Evolutionary conservation across 2,888 invertebrate genomes (phyloP).

Genomic region (Geotrupes spiniger): DNA sequence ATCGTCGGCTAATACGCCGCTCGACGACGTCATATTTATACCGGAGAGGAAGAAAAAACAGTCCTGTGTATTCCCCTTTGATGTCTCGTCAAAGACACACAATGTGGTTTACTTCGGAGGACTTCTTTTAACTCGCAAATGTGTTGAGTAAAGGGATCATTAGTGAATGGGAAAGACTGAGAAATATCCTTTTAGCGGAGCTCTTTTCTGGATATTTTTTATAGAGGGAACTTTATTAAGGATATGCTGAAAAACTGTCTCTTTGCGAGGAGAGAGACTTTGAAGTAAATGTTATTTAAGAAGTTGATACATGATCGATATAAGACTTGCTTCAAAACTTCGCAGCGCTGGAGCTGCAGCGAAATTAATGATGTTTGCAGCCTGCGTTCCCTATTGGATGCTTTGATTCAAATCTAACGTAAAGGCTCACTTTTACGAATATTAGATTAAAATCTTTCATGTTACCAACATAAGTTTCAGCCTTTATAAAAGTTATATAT

Average conservation of each 20-base stretch:
- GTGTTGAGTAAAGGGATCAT: conserved; percentile 28
- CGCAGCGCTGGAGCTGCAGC: too few species aligned
- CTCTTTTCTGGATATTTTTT: conserved; percentile 18
- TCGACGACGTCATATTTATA: neutral
- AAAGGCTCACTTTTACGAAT: too few species aligned
- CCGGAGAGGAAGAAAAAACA: neutral
- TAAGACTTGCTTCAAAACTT: neutral
- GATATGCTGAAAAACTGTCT: conserved; percentile 24
- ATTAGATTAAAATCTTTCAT: too few species aligned
- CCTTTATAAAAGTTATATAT: too few species aligned
- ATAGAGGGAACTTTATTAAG: conserved; percentile 27
- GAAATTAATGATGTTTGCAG: too few species aligned
- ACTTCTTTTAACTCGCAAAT: conserved; percentile 23
- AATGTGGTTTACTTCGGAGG: conserved; percentile 29
- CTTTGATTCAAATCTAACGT: too few species aligned
- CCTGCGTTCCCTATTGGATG: too few species aligned
- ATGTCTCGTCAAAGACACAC: conserved; percentile 24
- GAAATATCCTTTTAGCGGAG: conserved; percentile 14
- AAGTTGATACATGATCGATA: conserved; percentile 22
- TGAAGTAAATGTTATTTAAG: conserved; percentile 17
- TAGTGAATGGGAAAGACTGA: conserved; percentile 20
- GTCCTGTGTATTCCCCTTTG: neutral
- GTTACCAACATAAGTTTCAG: too few species aligned
- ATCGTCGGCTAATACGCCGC: too few species aligned
- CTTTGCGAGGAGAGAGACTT: conserved; percentile 6